Evolutionary conservation across 2,888 invertebrate species (phyloP), one percentile per base, ranked within the genome.

Genomic region (Cyrtodaria siliqua): DNA sequence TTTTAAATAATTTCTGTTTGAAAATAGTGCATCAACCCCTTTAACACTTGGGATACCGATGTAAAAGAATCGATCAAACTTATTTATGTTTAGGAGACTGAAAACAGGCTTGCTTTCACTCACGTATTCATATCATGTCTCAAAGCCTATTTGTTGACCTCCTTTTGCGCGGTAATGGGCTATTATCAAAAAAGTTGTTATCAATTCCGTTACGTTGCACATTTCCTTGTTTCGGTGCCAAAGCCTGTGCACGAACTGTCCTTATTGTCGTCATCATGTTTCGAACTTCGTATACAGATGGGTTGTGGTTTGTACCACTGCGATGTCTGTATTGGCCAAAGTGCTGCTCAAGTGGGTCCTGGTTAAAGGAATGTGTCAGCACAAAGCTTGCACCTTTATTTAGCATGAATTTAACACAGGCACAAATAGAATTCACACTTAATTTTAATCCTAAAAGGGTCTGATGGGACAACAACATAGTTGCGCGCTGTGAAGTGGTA

Each of bases 291-390:
- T 68, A 59, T 9, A 79, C 68, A 18, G 79, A 69, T 3, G 75
- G 79, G 40, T 79, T 79, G 12, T 29, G 60, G n/a, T 72, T 66
- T 14, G 24, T 1, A 23, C 72, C 72, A 24, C 66, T 53, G 24
- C 59, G 60, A 18, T 53, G 42, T 56, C 70, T 26, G 26, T 70
- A 67, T 44, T 79, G 79, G 9, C 72, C 52, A 56, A 77, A 81
- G 18, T 75, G 75, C 42, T 78, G 77, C 29, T 81, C 81, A 20
- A 78, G 59, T 1, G 75, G 71, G 47, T 81, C 78, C 23, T 81
- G 81, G 20, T 76, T 80, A 38, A 82, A 79, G 16, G 20, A 23
- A 23, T 66, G 44, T 6, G 77, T 79, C 20, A 77, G 33, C 1
- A 79, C 53, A 56, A 70, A 79, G 4, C 27, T n/a, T 26, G 62